These are phyloP conservation scores for Aradophagus sp. DNA, from an alignment of 1,140 invertebrate genomes.

Conservation along the genomic window DNA sequence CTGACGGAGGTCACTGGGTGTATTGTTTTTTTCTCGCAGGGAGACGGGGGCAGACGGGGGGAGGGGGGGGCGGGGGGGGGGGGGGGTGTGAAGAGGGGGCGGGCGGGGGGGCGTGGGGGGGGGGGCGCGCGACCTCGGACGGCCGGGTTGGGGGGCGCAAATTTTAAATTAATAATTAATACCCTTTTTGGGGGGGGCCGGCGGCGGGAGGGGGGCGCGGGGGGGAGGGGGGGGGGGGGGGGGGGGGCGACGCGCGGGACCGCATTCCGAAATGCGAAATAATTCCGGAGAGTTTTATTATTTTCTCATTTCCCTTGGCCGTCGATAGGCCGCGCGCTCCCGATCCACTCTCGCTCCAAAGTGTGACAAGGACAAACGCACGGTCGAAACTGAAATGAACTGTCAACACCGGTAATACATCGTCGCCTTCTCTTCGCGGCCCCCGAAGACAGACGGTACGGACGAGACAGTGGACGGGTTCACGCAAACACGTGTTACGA, in stretches of 20 bases:
- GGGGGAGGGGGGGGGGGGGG: neutral
- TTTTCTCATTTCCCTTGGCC: constrained; percentile 68
- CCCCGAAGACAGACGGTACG: constrained; percentile 55
- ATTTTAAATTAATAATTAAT: constrained; percentile 5
- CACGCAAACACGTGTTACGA: constrained; percentile 73
- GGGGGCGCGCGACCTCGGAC: too few relatives aligned
- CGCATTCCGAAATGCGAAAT: constrained; percentile 68
- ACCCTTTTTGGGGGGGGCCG: too few relatives aligned
- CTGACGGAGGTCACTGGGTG: too few relatives aligned
- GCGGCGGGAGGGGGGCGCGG: neutral
- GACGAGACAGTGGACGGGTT: constrained; percentile 60
- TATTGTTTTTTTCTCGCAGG: too few relatives aligned
- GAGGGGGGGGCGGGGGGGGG: too few relatives aligned
- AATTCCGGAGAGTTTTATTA: constrained; percentile 66
- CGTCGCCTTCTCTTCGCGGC: constrained; percentile 65
- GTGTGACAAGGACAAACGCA: constrained; percentile 48
- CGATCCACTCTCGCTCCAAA: constrained; percentile 22
- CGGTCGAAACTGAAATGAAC: constrained; percentile 66
- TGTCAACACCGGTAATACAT: constrained; percentile 73
- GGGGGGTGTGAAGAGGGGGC: too few relatives aligned
- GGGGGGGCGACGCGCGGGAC: neutral
- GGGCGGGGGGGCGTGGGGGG: too few relatives aligned
- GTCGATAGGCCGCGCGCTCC: constrained; percentile 37
- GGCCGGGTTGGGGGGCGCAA: too few relatives aligned
- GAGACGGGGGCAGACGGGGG: too few relatives aligned